phyloP scores from a whole-genome alignment of 2,797 vertebrate genomes.

The Gephyroberyx darwinii region DNA sequence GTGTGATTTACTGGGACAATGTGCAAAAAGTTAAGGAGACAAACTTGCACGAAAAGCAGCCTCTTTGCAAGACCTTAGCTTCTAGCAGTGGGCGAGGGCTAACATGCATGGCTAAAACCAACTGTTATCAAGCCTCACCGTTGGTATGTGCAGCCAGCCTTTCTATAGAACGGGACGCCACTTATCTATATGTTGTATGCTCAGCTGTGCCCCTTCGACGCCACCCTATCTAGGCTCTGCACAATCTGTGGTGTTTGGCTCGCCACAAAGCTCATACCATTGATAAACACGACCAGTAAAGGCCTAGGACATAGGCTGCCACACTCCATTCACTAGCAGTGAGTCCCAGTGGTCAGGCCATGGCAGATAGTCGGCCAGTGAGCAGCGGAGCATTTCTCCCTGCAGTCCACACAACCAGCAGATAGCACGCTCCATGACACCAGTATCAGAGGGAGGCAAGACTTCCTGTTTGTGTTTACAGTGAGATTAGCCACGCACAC shows the following conservation, averaged over 20 bases:
- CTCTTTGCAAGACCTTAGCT: too few species aligned
- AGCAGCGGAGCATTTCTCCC: slow-evolving; percentile 52
- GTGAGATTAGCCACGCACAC: slow-evolving; percentile 61
- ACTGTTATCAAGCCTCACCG: neutral
- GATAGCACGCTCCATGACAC: slow-evolving; percentile 58
- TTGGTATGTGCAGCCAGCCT: neutral
- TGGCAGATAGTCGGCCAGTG: slow-evolving; percentile 38
- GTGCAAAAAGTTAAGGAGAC: too few species aligned
- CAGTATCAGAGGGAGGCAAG: slow-evolving; percentile 52
- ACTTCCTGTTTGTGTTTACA: slow-evolving; percentile 64
- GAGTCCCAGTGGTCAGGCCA: slow-evolving; percentile 37
- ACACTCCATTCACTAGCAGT: slow-evolving; percentile 32
- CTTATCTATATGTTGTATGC: slow-evolving; percentile 1
- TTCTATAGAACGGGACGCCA: slow-evolving; percentile 5
- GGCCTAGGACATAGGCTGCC: slow-evolving; percentile 19
- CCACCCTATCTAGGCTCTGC: slow-evolving; percentile 5
- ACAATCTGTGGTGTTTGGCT: neutral
- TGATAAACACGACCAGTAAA: slow-evolving; percentile 30
- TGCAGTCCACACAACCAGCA: slow-evolving; percentile 38
- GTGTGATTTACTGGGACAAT: too few species aligned
- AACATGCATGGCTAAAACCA: neutral
- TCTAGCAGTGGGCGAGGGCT: neutral
- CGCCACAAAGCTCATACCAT: slow-evolving; percentile 17
- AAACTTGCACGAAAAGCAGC: too few species aligned
- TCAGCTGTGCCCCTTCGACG: neutral